phyloP scores from a whole-genome alignment of 1,140 invertebrate genomes.

The Drosophila rufa region DNA sequence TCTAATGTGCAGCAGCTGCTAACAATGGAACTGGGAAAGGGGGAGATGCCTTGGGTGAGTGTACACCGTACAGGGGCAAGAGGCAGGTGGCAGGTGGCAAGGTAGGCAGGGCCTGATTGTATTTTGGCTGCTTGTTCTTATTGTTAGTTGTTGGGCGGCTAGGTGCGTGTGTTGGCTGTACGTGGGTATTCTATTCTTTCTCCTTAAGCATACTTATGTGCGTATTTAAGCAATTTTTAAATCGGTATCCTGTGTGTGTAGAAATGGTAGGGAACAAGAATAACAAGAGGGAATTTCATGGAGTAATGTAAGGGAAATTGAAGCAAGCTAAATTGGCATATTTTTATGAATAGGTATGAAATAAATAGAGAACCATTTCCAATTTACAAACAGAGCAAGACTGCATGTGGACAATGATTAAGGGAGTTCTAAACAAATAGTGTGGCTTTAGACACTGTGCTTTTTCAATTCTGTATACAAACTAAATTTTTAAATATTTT shows the following conservation, averaged over 20 bases:
- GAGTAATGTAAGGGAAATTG: conserved; percentile 1
- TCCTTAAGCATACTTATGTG: conserved; percentile 57
- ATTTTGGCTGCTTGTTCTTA: conserved; percentile 59
- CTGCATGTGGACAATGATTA: neutral
- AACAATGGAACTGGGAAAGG: conserved; percentile 65
- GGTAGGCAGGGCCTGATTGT: conserved; percentile 58
- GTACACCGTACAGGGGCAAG: neutral
- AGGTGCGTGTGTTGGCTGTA: conserved; percentile 30
- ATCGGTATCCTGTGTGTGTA: conserved; percentile 46
- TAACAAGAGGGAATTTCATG: conserved; percentile 3
- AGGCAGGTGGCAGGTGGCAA: conserved; percentile 22
- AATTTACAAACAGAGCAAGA: neutral
- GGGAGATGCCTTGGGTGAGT: neutral
- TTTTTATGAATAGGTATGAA: neutral
- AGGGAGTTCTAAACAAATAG: no score
- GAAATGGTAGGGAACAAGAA: conserved; percentile 31
- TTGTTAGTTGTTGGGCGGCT: conserved; percentile 55
- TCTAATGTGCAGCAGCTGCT: conserved; percentile 81
- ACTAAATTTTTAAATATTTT: no score
- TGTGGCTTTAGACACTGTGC: no score
- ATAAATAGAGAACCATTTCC: neutral
- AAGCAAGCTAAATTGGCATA: conserved; percentile 5
- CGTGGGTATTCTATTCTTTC: conserved; percentile 26
- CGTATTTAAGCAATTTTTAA: conserved; percentile 65
- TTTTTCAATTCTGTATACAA: no score